Evolutionary conservation across 2,888 invertebrate species (phyloP), one percentile per base, ranked within the genome.

Genomic region (Scrobipalpa costella): DNA sequence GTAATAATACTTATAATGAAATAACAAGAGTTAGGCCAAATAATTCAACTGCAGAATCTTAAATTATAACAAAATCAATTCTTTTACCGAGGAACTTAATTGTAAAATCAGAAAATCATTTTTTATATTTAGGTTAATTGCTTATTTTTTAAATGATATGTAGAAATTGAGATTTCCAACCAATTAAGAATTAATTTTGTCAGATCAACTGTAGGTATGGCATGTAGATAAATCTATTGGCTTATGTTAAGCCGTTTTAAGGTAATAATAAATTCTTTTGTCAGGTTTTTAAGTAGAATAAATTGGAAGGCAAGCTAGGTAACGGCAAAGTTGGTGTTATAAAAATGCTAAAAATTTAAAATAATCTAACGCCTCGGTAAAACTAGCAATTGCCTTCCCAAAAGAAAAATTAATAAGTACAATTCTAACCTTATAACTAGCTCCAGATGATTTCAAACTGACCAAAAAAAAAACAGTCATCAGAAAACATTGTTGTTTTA

Each of bases 381-480:
- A 40, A 40, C 13, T 40, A 13, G 15, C 13, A 1, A 6, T 36
- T 57, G 11, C 58, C 34, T 60, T 13, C 27, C 27, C 34, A 15
- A 5, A 15, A 11, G 9, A 19, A 59, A 59, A 47, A n/a, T n/a
- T n/a, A n/a, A n/a, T n/a, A n/a, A n/a, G n/a, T 47, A 13, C 55
- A 60, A 59, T 47, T 50, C 36, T 36, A 50, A 38, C 52, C 52
- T 52, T 36, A 61, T 17, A 50, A 49, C 19, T n/a, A 11, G 33
- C 11, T 8, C 1, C 47, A 60, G 33, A 33, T 60, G 36, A 11
- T 21, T 52, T 50, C 52, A 61, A 38, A 52, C 9, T 44, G 61
- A 50, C 61, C 61, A 61, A 61, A 61, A 50, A 61, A 61, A 52
- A 44, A 61, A 38, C 50, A 52, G 61, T 15, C 60, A 9, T 17